phyloP scores from a whole-genome alignment of 2,888 invertebrate species.

The Drosophila birchii region DNA sequence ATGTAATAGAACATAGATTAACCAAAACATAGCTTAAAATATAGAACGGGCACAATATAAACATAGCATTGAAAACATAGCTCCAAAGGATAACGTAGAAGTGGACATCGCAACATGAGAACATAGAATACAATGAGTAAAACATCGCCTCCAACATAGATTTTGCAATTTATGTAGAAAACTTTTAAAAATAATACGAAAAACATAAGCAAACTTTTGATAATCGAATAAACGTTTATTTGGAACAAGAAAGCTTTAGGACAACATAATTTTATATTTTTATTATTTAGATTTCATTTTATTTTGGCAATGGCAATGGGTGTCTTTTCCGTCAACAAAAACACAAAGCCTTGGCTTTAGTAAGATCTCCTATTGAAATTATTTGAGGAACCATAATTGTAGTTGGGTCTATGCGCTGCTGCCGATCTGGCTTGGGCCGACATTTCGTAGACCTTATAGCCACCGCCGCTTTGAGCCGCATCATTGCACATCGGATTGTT shows the following conservation, averaged over 20 bases:
- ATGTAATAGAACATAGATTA: background rate
- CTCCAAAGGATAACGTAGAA: background rate
- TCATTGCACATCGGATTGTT: constrained; percentile 3
- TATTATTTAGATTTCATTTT: background rate
- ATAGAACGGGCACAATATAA: background rate
- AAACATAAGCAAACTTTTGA: too few species aligned
- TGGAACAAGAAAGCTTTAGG: background rate
- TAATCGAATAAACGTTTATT: background rate
- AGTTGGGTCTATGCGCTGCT: background rate
- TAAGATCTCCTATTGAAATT: background rate
- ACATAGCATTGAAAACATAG: background rate
- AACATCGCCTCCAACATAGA: background rate
- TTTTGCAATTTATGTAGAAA: too few species aligned
- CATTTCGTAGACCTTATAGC: background rate
- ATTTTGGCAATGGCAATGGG: background rate
- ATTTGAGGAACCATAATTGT: background rate
- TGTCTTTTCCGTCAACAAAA: background rate
- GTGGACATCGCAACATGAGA: too few species aligned
- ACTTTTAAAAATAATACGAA: too few species aligned
- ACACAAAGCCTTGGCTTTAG: too few species aligned
- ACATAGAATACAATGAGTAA: background rate
- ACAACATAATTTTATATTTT: too few species aligned
- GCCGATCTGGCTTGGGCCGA: background rate
- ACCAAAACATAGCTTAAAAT: background rate
- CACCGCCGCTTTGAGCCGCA: background rate